Percentiles rank a stretch among this genome's conserved stretches.
These are phyloP conservation scores for Sycophila sp. DNA, from an alignment of 1,140 invertebrate species.

Conservation along the genomic window DNA sequence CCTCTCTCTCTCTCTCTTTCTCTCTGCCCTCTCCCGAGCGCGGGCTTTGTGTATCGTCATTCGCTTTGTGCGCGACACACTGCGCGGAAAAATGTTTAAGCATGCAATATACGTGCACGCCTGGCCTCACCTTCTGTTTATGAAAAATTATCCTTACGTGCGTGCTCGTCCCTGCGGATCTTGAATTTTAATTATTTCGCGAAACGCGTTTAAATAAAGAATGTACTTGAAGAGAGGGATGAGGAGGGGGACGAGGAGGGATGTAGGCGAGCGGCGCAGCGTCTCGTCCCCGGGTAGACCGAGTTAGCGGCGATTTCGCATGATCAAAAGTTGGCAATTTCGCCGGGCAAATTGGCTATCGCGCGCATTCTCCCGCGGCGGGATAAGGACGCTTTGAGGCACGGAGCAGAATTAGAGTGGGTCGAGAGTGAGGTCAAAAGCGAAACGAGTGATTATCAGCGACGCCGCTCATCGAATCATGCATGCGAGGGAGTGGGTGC, in stretches of 20 bases:
- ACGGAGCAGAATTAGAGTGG: constrained; percentile 52
- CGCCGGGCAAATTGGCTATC: constrained; percentile 25
- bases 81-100: constrained; percentile 1
- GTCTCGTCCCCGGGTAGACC: too few species aligned
- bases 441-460: constrained; percentile 33
- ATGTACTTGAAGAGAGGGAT: not conserved
- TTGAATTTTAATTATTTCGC: not conserved
- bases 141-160: too few species aligned
- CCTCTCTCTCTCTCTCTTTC: not conserved
- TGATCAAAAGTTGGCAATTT: constrained; percentile 31
- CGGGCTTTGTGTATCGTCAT: not conserved
- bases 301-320: constrained; percentile 41
- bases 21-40: not conserved
- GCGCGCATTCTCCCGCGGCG: constrained; percentile 12
- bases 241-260: not conserved
- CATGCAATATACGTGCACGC: not conserved
- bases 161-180: too few species aligned
- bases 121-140: not conserved
- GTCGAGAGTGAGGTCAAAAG: constrained; percentile 44
- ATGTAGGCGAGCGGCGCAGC: too few species aligned
- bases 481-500: not conserved
- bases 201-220: too few species aligned
- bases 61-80: not conserved
- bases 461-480: constrained; percentile 38
- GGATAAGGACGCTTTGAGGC: constrained; percentile 61